Percentiles rank a stretch among this genome's conserved stretches.
phyloP scores from a whole-genome alignment of 2,113 vertebrate genomes.

The Pipa parva region DNA sequence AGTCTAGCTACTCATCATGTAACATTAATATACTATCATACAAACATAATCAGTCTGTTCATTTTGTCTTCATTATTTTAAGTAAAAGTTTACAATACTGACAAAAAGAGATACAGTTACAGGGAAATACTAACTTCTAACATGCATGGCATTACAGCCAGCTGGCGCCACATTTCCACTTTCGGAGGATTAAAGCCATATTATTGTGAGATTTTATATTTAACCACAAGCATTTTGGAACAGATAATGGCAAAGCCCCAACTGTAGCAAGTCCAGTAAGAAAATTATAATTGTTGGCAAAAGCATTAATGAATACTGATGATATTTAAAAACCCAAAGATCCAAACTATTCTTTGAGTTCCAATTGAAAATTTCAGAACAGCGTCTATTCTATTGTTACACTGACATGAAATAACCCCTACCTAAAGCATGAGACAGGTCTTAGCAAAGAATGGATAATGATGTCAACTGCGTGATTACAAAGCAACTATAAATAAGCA shows the following conservation, averaged over 20 bases:
- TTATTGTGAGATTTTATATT: background rate
- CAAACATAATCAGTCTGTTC: background rate
- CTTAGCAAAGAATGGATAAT: too few species aligned
- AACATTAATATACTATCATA: too few species aligned
- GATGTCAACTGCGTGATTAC: too few species aligned
- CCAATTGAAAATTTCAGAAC: background rate
- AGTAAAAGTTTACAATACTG: background rate
- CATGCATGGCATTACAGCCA: background rate
- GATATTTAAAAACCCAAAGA: background rate
- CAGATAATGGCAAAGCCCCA: background rate
- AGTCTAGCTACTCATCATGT: too few species aligned
- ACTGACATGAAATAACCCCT: too few species aligned
- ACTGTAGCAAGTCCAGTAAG: background rate
- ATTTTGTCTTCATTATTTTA: background rate
- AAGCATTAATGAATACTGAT: background rate
- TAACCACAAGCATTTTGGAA: conserved; percentile 2
- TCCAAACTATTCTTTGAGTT: background rate
- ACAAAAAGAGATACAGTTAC: background rate
- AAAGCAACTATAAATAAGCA: too few species aligned
- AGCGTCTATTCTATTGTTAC: background rate
- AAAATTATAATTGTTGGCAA: background rate
- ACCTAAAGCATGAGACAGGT: too few species aligned
- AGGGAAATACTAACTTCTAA: background rate
- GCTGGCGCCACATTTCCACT: background rate
- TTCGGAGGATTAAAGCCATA: background rate